phyloP scores from a whole-genome alignment of 2,888 invertebrate genomes.

The Caenorhabditis panamensis region DNA sequence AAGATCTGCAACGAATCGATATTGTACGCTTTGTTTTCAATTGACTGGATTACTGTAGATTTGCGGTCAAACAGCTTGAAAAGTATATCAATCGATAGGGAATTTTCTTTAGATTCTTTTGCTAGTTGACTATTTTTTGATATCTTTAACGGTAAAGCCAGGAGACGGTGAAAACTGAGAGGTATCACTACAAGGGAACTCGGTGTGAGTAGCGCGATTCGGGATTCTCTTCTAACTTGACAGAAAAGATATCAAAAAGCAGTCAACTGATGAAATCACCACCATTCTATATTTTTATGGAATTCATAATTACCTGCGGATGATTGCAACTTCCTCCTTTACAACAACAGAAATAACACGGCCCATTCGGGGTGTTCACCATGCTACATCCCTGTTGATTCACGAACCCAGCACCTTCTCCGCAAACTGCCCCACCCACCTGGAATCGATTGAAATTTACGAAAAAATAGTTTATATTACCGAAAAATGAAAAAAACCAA shows the following conservation, averaged over 20 bases:
- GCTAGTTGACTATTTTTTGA: too few species aligned
- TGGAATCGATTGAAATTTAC: slow-evolving; percentile 10
- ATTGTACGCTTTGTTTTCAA: neutral
- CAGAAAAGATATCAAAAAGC: too few species aligned
- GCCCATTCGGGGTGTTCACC: slow-evolving; percentile 61
- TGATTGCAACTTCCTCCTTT: slow-evolving; percentile 65
- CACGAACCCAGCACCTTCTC: slow-evolving; percentile 59
- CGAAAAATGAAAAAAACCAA: neutral
- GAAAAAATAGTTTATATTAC: neutral
- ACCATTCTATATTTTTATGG: too few species aligned
- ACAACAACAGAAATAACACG: slow-evolving; percentile 63
- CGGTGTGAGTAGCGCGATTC: too few species aligned
- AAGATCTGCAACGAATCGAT: slow-evolving; percentile 39
- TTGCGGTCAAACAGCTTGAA: neutral
- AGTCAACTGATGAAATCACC: too few species aligned
- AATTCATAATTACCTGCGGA: slow-evolving; percentile 52
- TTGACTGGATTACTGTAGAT: too few species aligned
- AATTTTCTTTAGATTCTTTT: too few species aligned
- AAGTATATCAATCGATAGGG: too few species aligned
- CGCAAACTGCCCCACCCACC: slow-evolving; percentile 57
- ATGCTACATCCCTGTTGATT: slow-evolving; percentile 63
- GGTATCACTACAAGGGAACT: too few species aligned
- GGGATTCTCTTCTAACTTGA: too few species aligned
- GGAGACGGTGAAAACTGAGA: too few species aligned
- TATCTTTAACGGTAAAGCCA: too few species aligned